These are phyloP conservation scores for Microtus montanus DNA, from an alignment of 2,113 vertebrate species.

Conservation along the genomic window DNA sequence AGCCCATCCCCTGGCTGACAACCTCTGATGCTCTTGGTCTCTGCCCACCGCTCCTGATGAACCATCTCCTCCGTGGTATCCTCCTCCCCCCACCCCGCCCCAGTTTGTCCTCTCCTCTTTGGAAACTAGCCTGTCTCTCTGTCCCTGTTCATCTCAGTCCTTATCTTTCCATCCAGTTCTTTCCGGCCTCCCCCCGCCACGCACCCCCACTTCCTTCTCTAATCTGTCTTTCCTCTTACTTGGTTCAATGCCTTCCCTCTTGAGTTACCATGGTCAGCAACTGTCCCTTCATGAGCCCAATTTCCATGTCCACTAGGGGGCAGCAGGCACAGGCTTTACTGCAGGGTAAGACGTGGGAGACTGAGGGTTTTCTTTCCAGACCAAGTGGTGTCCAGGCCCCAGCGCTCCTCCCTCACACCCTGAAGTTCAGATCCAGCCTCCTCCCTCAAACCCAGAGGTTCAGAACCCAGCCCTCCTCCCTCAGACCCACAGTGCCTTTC, in stretches of 20 bases:
- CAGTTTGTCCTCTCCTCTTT: background rate
- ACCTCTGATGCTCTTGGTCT: background rate
- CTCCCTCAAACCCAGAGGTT: background rate
- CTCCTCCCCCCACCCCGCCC: accelerated
- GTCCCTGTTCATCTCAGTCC: background rate
- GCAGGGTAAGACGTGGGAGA: background rate
- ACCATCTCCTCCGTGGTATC: too few species aligned
- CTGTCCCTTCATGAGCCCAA: background rate
- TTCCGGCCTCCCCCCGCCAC: too few species aligned
- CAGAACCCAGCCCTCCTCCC: background rate
- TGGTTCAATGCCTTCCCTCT: background rate
- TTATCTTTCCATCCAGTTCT: background rate
- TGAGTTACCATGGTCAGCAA: background rate
- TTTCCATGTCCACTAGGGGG: constrained; percentile 74
- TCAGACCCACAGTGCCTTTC: background rate
- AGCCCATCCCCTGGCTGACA: background rate
- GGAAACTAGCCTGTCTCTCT: background rate
- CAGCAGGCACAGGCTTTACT: constrained; percentile 70
- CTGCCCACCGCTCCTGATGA: background rate
- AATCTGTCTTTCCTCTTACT: too few species aligned
- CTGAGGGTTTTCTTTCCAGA: background rate
- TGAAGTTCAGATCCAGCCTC: background rate
- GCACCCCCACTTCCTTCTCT: background rate
- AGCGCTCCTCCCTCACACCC: background rate
- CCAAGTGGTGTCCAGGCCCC: background rate